These are phyloP conservation scores for Dicaeum eximium DNA, from an alignment of 2,113 vertebrate genomes.

Conservation along the genomic window DNA sequence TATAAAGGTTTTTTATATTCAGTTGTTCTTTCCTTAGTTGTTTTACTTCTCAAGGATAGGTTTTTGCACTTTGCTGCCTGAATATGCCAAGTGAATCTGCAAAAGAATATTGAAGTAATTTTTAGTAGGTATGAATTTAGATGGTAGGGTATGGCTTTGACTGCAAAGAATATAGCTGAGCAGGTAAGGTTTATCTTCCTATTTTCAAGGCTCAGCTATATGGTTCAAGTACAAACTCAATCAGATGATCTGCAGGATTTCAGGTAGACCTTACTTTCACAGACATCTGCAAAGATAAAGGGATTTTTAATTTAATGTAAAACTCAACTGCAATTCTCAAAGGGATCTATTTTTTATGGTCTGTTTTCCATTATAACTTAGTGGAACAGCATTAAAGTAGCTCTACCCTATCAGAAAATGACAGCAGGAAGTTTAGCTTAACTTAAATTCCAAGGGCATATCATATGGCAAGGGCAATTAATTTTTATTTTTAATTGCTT, in stretches of 20 bases:
- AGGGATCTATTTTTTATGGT: neutral
- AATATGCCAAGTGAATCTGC: neutral
- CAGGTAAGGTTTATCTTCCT: neutral
- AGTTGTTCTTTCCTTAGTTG: neutral
- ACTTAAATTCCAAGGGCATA: neutral
- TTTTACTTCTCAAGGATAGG: neutral
- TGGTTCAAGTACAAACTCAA: neutral
- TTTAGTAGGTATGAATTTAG: neutral
- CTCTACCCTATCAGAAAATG: neutral
- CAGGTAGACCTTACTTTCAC: neutral
- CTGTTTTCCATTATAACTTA: neutral
- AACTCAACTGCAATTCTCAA: neutral
- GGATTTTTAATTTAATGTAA: neutral
- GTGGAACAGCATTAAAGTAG: neutral
- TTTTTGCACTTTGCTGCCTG: neutral
- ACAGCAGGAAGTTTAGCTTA: neutral
- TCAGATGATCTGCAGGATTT: neutral
- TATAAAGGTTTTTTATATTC: neutral
- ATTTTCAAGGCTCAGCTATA: neutral
- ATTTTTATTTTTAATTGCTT: constrained; percentile 36
- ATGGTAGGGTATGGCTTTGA: neutral
- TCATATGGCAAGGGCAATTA: neutral
- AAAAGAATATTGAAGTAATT: neutral
- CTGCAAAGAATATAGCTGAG: neutral
- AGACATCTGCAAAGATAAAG: neutral